phyloP scores from a whole-genome alignment of 2,113 vertebrate species.

The Phocoena phocoena region DNA sequence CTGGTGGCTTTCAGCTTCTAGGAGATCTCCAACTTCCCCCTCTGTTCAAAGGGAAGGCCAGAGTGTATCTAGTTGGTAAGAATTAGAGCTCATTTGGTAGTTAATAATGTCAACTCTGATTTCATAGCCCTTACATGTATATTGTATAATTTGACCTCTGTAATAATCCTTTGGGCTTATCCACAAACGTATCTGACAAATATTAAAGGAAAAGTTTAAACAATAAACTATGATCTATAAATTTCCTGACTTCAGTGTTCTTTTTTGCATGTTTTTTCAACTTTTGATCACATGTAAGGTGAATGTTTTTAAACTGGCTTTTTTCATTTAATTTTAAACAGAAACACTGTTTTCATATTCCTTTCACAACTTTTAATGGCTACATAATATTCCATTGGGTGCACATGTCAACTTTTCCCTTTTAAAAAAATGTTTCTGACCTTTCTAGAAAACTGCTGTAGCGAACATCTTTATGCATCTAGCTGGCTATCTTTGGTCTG shows the following conservation, averaged over 20 bases:
- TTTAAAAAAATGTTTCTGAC: not conserved
- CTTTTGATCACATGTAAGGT: not conserved
- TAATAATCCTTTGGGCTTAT: not conserved
- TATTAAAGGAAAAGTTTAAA: not conserved
- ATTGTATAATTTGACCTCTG: not conserved
- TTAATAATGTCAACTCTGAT: not conserved
- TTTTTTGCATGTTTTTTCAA: not conserved
- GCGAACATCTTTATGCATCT: accelerated
- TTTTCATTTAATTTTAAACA: not conserved
- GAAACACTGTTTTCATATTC: not conserved
- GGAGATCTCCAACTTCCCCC: not conserved
- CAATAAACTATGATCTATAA: not conserved
- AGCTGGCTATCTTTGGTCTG: not conserved
- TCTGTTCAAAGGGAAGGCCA: not conserved
- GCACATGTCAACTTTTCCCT: not conserved
- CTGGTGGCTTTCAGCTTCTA: not conserved
- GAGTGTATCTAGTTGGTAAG: not conserved
- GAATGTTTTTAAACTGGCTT: not conserved
- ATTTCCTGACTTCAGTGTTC: not conserved
- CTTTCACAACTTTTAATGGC: not conserved
- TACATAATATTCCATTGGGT: not conserved
- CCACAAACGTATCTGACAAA: not conserved
- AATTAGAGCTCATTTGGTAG: not conserved
- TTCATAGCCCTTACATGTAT: not conserved
- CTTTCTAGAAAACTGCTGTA: not conserved